Conservation (phyloP, 2,797 vertebrate genomes). For the Pipistrellus pygmaeus region DNA sequence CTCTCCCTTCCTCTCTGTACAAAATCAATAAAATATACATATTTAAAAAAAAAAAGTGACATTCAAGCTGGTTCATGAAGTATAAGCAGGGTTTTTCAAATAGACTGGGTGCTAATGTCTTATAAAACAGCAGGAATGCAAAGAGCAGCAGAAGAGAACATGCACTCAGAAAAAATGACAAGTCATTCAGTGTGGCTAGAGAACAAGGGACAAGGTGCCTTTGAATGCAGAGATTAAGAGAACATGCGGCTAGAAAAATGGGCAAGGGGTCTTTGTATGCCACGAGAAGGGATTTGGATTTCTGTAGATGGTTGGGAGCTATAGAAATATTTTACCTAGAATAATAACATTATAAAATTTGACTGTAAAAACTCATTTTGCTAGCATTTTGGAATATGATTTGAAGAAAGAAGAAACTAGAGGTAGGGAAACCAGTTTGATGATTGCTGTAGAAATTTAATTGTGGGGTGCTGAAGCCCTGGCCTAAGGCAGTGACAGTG, state of each 20-base stretch:
- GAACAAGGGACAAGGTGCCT: neutral
- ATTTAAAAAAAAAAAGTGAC: too few species aligned
- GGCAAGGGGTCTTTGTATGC: neutral
- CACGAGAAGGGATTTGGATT: neutral
- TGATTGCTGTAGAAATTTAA: conserved; percentile 9
- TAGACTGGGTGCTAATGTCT: neutral
- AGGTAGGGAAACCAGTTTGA: neutral
- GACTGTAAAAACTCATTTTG: neutral
- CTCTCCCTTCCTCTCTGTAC: too few species aligned
- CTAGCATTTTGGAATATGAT: neutral
- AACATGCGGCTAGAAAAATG: neutral
- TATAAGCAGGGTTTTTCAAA: neutral
- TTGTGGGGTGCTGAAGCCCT: neutral
- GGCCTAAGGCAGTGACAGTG: neutral
- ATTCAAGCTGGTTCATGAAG: neutral
- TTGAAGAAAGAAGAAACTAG: conserved; percentile 29
- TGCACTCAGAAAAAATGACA: neutral
- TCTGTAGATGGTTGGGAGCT: neutral
- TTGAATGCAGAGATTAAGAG: neutral
- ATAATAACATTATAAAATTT: neutral
- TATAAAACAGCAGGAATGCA: neutral
- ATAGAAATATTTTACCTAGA: neutral
- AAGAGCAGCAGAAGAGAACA: neutral
- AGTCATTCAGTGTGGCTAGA: neutral
- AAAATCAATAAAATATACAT: too few species aligned